phyloP scores from a whole-genome alignment of 2,113 vertebrate species.

The Rhagologus leucostigma region DNA sequence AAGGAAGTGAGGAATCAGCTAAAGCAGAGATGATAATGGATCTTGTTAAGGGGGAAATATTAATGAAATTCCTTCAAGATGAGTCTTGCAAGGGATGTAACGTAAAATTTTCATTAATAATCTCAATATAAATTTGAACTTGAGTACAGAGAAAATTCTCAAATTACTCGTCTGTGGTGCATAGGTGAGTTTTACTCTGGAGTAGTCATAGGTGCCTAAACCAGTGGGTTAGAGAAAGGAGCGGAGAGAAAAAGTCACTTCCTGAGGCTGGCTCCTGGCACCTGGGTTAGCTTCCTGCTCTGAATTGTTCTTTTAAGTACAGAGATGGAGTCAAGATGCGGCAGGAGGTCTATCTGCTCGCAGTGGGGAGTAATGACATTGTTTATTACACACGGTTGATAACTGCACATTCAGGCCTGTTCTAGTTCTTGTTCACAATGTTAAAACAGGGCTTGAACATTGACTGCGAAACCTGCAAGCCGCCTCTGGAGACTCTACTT shows the following conservation, averaged over 20 bases:
- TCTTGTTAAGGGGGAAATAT: slow-evolving; percentile 18
- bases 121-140: not conserved
- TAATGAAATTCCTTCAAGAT: not conserved
- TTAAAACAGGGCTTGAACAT: slow-evolving; percentile 7
- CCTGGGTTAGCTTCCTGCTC: not conserved
- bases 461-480: not conserved
- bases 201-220: not conserved
- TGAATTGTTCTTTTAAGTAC: not conserved
- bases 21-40: not conserved
- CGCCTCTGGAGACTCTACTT: not conserved
- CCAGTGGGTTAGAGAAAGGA: not conserved
- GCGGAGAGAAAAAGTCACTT: not conserved
- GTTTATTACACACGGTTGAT: slow-evolving; percentile 5
- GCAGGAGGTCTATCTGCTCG: not conserved
- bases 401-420: not conserved
- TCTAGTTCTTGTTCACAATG: slow-evolving; percentile 1
- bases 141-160: not conserved
- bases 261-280: not conserved
- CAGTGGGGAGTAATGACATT: not conserved
- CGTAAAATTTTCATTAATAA: not conserved
- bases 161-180: not conserved
- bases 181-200: not conserved
- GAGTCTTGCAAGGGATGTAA: not conserved
- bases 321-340: not conserved
- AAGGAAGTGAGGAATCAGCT: not conserved